A percentile compares a stretch with the other conserved stretches of the same genome.
These are phyloP conservation scores for Apus apus DNA, from an alignment of 2,113 vertebrate species.

Conservation along the genomic window DNA sequence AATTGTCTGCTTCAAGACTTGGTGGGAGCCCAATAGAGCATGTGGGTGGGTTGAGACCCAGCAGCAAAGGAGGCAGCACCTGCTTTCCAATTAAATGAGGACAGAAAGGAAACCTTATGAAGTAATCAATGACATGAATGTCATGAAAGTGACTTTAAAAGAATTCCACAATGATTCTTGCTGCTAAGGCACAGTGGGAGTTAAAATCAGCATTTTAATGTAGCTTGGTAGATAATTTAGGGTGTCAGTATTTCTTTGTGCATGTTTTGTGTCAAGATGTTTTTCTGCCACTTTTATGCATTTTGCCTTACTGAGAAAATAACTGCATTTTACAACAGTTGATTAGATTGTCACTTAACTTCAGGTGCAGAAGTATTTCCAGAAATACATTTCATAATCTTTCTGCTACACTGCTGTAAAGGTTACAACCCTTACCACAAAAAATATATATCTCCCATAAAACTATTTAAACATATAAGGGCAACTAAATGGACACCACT, in stretches of 20 bases:
- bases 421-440: too few species aligned
- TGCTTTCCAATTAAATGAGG: fast-evolving
- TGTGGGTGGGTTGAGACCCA: background rate
- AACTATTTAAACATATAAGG: too few species aligned
- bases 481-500: too few species aligned
- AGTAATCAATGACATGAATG: background rate
- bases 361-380: background rate
- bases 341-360: background rate
- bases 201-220: background rate
- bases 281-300: background rate
- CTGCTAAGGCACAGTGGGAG: background rate
- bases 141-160: background rate
- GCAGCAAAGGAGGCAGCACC: background rate
- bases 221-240: background rate
- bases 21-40: fast-evolving
- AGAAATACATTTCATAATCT: background rate
- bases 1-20: background rate
- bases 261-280: background rate
- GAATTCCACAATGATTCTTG: background rate
- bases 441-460: too few species aligned
- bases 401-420: background rate
- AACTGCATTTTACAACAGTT: background rate
- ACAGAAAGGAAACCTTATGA: background rate
- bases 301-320: background rate
- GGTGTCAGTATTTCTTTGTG: background rate